These are phyloP conservation scores for Tetragonula carbonaria DNA, from an alignment of 2,888 invertebrate genomes.

Conservation along the genomic window DNA sequence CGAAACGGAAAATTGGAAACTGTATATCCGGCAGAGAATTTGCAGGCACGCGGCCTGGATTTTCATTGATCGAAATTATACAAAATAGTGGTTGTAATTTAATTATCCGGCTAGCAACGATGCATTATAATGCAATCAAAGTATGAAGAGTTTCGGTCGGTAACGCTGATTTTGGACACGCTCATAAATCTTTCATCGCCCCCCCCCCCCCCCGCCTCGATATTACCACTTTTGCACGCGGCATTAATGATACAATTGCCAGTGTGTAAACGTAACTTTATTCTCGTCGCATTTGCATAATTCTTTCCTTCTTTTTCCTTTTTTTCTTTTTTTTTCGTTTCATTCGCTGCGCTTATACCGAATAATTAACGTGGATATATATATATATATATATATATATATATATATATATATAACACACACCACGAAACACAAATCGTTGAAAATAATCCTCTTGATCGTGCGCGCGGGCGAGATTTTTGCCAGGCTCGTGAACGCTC, in stretches of 20 bases:
- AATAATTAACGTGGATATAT: conserved; percentile 34
- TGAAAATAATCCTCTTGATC: conserved; percentile 17
- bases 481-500: background rate
- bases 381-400: too few relatives aligned
- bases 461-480: background rate
- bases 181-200: conserved; percentile 64
- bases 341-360: background rate
- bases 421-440: conserved; percentile 23
- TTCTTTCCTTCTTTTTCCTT: conserved; percentile 4
- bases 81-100: conserved; percentile 68
- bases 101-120: conserved; percentile 62
- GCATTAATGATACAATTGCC: conserved; percentile 49
- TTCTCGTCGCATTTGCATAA: conserved; percentile 34
- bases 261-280: conserved; percentile 35
- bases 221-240: conserved; percentile 28
- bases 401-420: too few relatives aligned
- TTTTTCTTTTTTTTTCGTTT: background rate
- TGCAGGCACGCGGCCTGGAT: conserved; percentile 13
- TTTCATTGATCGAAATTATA: conserved; percentile 64
- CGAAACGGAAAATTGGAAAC: conserved; percentile 22
- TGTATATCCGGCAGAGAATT: conserved; percentile 5
- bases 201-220: conserved; percentile 4
- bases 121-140: conserved; percentile 70
- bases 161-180: conserved; percentile 50
- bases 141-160: conserved; percentile 63